Conservation (phyloP, 2,888 invertebrate species). For the Endomychus coccineus region DNA sequence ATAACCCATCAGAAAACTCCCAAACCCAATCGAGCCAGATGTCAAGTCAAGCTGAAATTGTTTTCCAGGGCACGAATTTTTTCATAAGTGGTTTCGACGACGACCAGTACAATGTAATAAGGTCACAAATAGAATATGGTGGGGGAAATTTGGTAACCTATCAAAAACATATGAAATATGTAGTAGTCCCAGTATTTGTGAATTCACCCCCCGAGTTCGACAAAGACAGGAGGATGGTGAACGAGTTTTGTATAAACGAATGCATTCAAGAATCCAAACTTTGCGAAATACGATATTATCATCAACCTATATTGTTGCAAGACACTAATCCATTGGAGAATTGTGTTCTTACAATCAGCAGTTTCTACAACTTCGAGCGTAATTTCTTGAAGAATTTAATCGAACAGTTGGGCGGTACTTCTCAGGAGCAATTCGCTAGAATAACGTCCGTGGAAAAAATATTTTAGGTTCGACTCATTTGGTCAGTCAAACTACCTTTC, state of each 20-base stretch:
- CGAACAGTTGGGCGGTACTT: conserved; percentile 61
- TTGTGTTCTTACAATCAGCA: conserved; percentile 73
- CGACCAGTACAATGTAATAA: conserved; percentile 41
- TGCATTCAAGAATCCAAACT: conserved; percentile 54
- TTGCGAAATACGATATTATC: conserved; percentile 62
- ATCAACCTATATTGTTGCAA: conserved; percentile 54
- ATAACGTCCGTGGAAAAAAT: conserved; percentile 44
- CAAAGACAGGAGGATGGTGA: conserved; percentile 45
- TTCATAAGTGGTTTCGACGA: conserved; percentile 45
- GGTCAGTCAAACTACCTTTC: too few species aligned
- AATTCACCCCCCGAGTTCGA: conserved; percentile 4
- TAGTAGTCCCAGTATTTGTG: conserved; percentile 53
- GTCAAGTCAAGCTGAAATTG: conserved; percentile 14
- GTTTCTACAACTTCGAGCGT: conserved; percentile 66
- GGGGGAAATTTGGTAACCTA: conserved; percentile 49
- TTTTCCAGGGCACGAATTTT: conserved; percentile 31
- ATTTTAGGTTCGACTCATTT: conserved; percentile 71
- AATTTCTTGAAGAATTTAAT: conserved; percentile 65
- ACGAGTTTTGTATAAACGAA: conserved; percentile 65
- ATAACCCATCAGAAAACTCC: too few species aligned
- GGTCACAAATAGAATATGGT: conserved; percentile 47
- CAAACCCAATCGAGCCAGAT: too few species aligned
- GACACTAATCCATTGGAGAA: conserved; percentile 51
- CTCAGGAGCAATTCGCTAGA: conserved; percentile 57
- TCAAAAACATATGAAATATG: conserved; percentile 52